Evolutionary conservation across 2,888 invertebrate genomes (phyloP).

Genomic region (Drosophila subquinaria): DNA sequence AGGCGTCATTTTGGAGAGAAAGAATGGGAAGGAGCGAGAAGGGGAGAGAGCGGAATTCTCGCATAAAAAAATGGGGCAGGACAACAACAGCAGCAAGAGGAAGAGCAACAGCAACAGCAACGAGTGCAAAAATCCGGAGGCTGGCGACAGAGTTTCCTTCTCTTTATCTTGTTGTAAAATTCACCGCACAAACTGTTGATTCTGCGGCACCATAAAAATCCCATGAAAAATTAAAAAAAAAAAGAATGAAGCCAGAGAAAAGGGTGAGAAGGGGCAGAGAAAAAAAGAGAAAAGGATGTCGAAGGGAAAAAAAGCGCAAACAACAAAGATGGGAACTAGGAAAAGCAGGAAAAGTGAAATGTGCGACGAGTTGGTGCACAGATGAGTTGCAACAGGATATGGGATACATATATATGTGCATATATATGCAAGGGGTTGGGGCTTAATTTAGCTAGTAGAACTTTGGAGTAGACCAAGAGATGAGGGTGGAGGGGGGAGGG

Average conservation of each 20-base stretch:
- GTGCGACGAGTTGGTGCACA: constrained; percentile 47
- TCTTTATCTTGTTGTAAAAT: constrained; percentile 83
- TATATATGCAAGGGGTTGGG: constrained; percentile 49
- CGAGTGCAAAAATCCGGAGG: constrained; percentile 40
- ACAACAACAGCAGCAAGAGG: constrained; percentile 32
- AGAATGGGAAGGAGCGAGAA: background rate
- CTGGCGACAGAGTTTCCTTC: constrained; percentile 51
- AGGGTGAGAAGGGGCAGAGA: constrained; percentile 17
- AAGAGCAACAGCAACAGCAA: constrained; percentile 1
- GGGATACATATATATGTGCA: background rate
- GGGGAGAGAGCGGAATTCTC: background rate
- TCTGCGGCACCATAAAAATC: constrained; percentile 83
- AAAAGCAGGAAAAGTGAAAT: constrained; percentile 60
- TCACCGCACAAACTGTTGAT: constrained; percentile 85
- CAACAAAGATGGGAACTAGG: constrained; percentile 24
- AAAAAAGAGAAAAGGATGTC: constrained; percentile 24
- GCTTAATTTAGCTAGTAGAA: constrained; percentile 73
- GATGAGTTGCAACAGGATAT: constrained; percentile 67
- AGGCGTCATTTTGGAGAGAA: constrained; percentile 18
- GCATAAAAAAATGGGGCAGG: constrained; percentile 38
- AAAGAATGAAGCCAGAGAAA: constrained; percentile 17
- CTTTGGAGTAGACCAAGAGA: constrained; percentile 41
- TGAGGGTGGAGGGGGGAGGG: background rate
- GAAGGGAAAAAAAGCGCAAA: constrained; percentile 20
- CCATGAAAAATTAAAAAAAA: constrained; percentile 77